Evolutionary conservation across 2,888 invertebrate genomes (phyloP).

Genomic region (Linnaemya vulpina): DNA sequence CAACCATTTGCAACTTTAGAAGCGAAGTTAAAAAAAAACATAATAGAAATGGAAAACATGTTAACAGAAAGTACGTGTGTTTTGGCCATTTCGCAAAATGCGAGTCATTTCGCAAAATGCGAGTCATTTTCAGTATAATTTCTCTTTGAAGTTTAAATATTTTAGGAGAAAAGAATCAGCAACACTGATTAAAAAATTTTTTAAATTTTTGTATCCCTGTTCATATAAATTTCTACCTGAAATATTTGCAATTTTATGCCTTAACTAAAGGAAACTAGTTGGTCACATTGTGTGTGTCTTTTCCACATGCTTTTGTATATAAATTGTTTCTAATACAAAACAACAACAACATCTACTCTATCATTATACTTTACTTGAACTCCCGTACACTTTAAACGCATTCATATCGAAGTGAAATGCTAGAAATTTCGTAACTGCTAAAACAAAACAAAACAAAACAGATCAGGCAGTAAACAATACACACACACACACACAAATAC

Average conservation of each 20-base stretch:
- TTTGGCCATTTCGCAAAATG: no score
- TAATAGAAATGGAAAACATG: no score
- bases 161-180: neutral
- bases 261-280: neutral
- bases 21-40: no score
- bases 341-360: constrained; percentile 30
- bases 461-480: constrained; percentile 28
- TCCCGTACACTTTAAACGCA: constrained; percentile 34
- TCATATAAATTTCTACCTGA: neutral
- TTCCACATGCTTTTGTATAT: constrained; percentile 31
- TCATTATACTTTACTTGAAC: constrained; percentile 38
- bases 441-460: neutral
- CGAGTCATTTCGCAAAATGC: no score
- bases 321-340: constrained; percentile 7
- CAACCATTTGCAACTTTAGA: no score
- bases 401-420: constrained; percentile 54
- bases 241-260: neutral
- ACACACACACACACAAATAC: constrained; percentile 15
- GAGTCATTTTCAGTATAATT: no score
- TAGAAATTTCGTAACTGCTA: constrained; percentile 30
- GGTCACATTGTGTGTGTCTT: constrained; percentile 18
- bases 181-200: no score
- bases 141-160: neutral
- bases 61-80: no score
- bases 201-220: no score